These are phyloP conservation scores for Alloplasta piceator DNA, from an alignment of 2,888 invertebrate species.

Conservation along the genomic window DNA sequence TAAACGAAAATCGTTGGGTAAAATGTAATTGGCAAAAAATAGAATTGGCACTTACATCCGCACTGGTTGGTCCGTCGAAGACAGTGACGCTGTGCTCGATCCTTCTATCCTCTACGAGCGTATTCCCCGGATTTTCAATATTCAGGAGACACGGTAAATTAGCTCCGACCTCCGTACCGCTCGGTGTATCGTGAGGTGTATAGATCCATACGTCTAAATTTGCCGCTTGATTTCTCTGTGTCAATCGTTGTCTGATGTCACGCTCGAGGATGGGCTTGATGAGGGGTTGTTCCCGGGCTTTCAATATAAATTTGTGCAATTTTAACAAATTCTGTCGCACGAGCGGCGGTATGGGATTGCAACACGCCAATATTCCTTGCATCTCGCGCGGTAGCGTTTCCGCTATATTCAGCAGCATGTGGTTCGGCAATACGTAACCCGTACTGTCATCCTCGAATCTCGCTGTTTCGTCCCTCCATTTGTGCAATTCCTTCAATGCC, in stretches of 20 bases:
- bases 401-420: constrained; percentile 96
- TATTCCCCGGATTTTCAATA: not conserved
- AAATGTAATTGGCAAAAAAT: not conserved
- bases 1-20: not conserved
- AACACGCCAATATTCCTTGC: constrained; percentile 96
- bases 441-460: constrained; percentile 95
- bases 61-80: constrained; percentile 74
- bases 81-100: constrained; percentile 71
- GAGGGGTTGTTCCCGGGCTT: constrained; percentile 88
- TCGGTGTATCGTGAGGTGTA: constrained; percentile 78
- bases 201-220: constrained; percentile 75
- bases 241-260: constrained; percentile 76
- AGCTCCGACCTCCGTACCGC: constrained; percentile 75
- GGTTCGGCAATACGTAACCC: constrained; percentile 96
- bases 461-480: constrained; percentile 95
- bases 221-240: constrained; percentile 73
- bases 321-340: constrained; percentile 86
- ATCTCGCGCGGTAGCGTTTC: constrained; percentile 95
- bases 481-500: constrained; percentile 91
- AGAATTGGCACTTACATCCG: constrained; percentile 71
- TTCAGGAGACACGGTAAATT: constrained; percentile 79
- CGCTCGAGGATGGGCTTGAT: constrained; percentile 83
- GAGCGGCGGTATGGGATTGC: constrained; percentile 95
- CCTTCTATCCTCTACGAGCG: constrained; percentile 38
- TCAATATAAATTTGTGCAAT: constrained; percentile 88